A percentile compares a stretch with the other conserved stretches of the same genome.
Conservation (phyloP, 2,113 vertebrate genomes). For the Xiphorhynchus elegans region DNA sequence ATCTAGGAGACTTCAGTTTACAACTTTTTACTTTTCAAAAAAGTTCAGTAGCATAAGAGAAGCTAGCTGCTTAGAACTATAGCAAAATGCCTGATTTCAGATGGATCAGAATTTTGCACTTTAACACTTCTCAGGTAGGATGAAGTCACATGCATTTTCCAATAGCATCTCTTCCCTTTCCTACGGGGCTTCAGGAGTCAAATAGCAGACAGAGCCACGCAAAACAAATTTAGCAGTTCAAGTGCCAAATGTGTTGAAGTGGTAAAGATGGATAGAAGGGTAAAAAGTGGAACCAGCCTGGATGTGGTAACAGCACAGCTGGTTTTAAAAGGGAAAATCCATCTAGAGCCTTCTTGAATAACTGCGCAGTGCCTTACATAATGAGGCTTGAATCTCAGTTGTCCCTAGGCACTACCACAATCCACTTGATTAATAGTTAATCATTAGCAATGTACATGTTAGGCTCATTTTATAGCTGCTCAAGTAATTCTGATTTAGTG, state of each 20-base stretch:
- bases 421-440: slow-evolving; percentile 27
- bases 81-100: background rate
- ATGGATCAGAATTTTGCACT: background rate
- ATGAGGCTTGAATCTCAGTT: background rate
- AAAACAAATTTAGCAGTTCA: background rate
- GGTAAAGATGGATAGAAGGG: background rate
- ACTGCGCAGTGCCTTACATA: background rate
- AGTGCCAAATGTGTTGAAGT: background rate
- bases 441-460: background rate
- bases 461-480: background rate
- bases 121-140: background rate
- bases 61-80: background rate
- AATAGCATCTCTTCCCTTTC: background rate
- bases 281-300: background rate
- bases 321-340: slow-evolving; percentile 15
- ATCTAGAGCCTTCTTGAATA: background rate
- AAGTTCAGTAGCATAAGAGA: background rate
- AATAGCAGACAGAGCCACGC: background rate
- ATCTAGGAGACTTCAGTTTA: background rate
- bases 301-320: background rate
- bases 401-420: background rate
- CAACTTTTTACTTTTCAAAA: background rate
- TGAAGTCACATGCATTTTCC: background rate
- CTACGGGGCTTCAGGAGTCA: background rate
- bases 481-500: slow-evolving; percentile 1